Conservation (phyloP, 1,140 invertebrate genomes). For the Musca domestica region DNA sequence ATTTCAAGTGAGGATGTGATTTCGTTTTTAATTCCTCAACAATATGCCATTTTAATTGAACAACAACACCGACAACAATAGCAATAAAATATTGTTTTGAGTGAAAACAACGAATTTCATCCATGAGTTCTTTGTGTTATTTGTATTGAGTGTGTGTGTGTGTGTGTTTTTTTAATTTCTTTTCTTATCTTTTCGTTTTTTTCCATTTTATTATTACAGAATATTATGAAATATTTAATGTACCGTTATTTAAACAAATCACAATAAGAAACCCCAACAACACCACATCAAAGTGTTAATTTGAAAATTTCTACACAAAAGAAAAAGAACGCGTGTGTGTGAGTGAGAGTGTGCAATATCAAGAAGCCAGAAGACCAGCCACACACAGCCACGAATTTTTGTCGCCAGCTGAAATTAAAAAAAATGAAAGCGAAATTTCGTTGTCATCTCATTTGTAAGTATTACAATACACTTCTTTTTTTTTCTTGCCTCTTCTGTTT, state of each 20-base stretch:
- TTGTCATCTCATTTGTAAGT: slow-evolving; percentile 5
- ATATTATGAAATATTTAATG: slow-evolving; percentile 20
- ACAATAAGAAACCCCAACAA: not conserved
- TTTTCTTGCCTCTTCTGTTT: too few species aligned
- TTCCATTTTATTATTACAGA: slow-evolving; percentile 2
- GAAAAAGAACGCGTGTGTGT: not conserved
- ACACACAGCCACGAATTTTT: not conserved
- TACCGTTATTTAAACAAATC: slow-evolving; percentile 7
- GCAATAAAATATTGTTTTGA: not conserved
- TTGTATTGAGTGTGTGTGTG: too few species aligned
- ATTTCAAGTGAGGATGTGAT: too few species aligned
- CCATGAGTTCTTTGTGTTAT: too few species aligned
- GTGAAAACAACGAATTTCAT: too few species aligned
- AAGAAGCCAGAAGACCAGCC: too few species aligned
- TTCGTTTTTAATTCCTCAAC: not conserved
- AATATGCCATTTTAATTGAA: not conserved
- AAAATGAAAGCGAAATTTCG: slow-evolving; percentile 20
- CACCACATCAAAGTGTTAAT: slow-evolving; percentile 5
- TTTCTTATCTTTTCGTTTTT: not conserved
- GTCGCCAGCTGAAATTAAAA: slow-evolving; percentile 3
- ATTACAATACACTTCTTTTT: slow-evolving; percentile 6
- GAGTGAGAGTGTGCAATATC: not conserved
- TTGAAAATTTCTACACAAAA: slow-evolving; percentile 14
- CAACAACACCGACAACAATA: not conserved
- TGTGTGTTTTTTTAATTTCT: not conserved